Evolutionary conservation across 2,888 invertebrate genomes (phyloP).

Genomic region (Patella ulyssiponensis): DNA sequence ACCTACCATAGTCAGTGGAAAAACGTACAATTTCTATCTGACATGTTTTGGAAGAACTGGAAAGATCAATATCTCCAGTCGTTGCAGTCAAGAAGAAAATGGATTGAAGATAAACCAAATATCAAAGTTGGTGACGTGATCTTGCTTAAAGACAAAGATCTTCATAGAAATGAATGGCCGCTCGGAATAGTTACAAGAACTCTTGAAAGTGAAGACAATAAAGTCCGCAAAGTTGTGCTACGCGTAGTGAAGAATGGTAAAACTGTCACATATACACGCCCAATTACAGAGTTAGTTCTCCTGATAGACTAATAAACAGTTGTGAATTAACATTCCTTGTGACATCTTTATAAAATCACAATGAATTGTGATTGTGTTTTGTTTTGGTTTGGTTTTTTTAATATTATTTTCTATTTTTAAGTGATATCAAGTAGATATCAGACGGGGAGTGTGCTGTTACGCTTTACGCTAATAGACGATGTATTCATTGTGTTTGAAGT

Average conservation of each 20-base stretch:
- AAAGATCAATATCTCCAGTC: background rate
- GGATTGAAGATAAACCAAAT: background rate
- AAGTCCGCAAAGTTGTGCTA: background rate
- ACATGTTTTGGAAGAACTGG: background rate
- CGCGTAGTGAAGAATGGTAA: background rate
- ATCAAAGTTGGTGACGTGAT: background rate
- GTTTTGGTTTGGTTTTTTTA: no score
- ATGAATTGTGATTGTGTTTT: no score
- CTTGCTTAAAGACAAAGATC: background rate
- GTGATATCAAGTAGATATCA: no score
- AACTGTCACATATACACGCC: background rate
- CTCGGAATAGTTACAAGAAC: background rate
- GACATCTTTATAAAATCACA: no score
- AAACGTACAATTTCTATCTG: background rate
- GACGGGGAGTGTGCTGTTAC: no score
- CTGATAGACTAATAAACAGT: background rate
- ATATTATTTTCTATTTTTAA: no score
- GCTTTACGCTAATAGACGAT: no score
- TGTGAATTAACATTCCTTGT: no score
- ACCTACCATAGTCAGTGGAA: background rate
- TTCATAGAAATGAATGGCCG: constrained; percentile 1
- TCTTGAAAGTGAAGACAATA: background rate
- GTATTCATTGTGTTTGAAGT: no score
- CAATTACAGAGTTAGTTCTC: background rate
- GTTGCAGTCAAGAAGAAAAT: background rate